Base-by-base conservation (phyloP, 2,797 vertebrate species). In the Acipenser transmontanus region DNA sequence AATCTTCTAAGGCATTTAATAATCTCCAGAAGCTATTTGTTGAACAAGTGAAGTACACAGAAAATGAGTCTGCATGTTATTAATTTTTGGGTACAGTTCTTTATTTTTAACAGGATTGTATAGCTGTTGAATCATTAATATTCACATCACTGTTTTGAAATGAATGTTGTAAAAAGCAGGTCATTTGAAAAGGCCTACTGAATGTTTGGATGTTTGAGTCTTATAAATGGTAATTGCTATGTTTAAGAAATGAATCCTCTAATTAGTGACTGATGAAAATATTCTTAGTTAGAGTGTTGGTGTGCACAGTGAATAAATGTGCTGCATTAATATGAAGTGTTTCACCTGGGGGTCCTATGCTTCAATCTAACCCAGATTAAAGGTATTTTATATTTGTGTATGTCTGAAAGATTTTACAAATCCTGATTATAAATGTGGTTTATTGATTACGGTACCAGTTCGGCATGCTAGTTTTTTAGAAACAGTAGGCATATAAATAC, bases 181-280 rank as follows among this genome's bases (percentile, higher is more conserved):
- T 78, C 73, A 79, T 78, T 80, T 69, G 76, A 77, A 76, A 65
- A 68, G 72, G 71, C 73, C 73, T 72, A 70, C 72, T 54, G 17
- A 69, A 61, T 64, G 72, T 69, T 78, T 69, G 64, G 74, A 66
- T 73, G 61, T 67, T 57, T 68, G 65, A 77, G 74, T 70, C 71
- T 70, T 50, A 54, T 64, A 75, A 76, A 76, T 75, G 68, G 71
- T 77, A 81, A 80, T 80, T 71, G 63, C 74, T 67, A 69, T 71
- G 34, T 34, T 34, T 34, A 34, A 34, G 73, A 76, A 76, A 78
- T 75, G 70, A 76, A 76, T 72, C 71, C 73, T 59, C 47, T 76
- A 75, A 77, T 81, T 78, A 80, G 72, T 62, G 65, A 59, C 74
- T 74, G 73, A 76, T 75, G 73, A 69, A 78, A 78, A 73, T 77